These are phyloP conservation scores for Sesia bembeciformis DNA, from an alignment of 2,888 invertebrate species.

Conservation along the genomic window DNA sequence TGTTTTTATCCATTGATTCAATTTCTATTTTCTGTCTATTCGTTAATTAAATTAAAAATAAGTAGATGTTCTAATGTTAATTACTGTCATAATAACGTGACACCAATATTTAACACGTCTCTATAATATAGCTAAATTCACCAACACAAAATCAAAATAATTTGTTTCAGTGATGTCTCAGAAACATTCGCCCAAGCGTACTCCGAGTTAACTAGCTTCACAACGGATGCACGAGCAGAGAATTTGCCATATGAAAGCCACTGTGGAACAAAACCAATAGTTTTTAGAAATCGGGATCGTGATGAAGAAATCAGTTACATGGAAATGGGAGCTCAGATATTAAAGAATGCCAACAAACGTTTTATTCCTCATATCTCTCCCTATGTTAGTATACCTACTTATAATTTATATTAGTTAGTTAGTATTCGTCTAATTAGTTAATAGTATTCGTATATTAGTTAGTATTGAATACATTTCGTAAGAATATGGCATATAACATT, in stretches of 20 bases:
- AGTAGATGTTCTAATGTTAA: too few relatives aligned
- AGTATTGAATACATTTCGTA: too few relatives aligned
- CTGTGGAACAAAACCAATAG: slow-evolving; percentile 43
- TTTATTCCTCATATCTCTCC: slow-evolving; percentile 57
- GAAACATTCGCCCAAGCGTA: slow-evolving; percentile 14
- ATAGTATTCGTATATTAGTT: too few relatives aligned
- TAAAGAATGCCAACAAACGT: slow-evolving; percentile 30
- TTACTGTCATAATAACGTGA: too few relatives aligned
- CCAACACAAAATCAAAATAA: not conserved
- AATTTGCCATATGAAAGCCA: slow-evolving; percentile 51
- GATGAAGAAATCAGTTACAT: slow-evolving; percentile 12
- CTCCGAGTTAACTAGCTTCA: slow-evolving; percentile 28
- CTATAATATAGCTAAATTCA: too few relatives aligned
- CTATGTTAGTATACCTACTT: slow-evolving; percentile 43
- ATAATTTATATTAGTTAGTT: too few relatives aligned
- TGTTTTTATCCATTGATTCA: too few relatives aligned
- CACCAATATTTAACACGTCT: too few relatives aligned
- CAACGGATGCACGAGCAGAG: slow-evolving; percentile 20
- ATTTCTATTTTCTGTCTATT: too few relatives aligned
- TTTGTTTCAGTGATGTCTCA: slow-evolving; percentile 34
- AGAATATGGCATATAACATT: too few relatives aligned
- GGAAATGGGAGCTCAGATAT: slow-evolving; percentile 20
- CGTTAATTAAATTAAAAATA: too few relatives aligned
- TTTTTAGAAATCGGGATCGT: slow-evolving; percentile 31
- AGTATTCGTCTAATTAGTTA: too few relatives aligned